phyloP scores from a whole-genome alignment of 2,888 invertebrate genomes.

The Odontomyia ornata region DNA sequence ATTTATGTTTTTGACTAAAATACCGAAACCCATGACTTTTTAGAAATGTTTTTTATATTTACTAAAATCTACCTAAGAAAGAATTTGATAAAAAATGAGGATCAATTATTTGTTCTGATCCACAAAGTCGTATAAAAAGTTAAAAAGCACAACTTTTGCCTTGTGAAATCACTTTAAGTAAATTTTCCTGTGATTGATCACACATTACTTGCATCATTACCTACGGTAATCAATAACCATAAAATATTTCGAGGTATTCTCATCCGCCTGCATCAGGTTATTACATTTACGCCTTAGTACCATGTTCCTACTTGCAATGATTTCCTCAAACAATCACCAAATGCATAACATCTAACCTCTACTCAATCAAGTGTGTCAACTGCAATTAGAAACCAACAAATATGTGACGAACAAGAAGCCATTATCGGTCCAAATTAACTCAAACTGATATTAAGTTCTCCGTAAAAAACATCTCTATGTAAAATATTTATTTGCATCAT shows the following conservation, averaged over 20 bases:
- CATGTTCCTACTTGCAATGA: background rate
- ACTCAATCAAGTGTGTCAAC: background rate
- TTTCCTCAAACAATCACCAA: background rate
- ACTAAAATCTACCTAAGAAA: no score
- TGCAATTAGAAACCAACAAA: conserved; percentile 1
- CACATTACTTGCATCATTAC: no score
- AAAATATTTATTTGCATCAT: conserved; percentile 25
- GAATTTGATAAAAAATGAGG: no score
- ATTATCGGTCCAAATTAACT: background rate
- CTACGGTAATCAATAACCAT: background rate
- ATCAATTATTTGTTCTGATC: no score
- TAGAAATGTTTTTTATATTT: no score
- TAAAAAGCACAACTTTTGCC: no score
- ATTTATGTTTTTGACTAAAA: no score
- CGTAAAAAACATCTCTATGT: background rate
- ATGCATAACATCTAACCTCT: background rate
- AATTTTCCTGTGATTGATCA: no score
- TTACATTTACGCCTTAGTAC: no score
- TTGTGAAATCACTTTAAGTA: no score
- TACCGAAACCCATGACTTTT: no score
- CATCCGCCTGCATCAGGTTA: background rate
- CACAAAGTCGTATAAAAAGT: no score
- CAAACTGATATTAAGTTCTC: background rate
- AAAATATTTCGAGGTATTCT: background rate
- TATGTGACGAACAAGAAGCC: background rate